phyloP scores from a whole-genome alignment of 2,113 vertebrate genomes.

The Dasyornis broadbenti region DNA sequence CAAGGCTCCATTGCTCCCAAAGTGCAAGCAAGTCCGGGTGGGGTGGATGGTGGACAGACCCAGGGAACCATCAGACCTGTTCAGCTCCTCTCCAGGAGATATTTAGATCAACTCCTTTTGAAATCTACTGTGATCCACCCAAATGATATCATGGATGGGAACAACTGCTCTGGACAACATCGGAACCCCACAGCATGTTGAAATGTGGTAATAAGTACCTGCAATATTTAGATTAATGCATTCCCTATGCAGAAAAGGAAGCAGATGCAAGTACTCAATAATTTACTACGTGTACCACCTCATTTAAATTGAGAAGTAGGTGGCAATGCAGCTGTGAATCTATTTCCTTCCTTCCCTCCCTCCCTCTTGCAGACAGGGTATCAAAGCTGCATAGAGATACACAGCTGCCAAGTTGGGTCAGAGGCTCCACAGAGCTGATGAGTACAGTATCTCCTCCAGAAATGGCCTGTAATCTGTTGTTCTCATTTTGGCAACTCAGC shows the following conservation, averaged over 20 bases:
- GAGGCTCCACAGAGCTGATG: background rate
- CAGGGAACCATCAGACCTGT: background rate
- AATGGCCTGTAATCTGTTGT: background rate
- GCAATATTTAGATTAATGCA: background rate
- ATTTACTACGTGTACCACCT: background rate
- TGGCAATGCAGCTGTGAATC: conserved; percentile 14
- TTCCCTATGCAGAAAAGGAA: background rate
- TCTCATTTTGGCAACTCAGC: background rate
- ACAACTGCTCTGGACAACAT: background rate
- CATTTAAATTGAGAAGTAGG: conserved; percentile 9
- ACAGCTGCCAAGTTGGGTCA: background rate
- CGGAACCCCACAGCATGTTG: background rate
- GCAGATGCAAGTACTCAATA: conserved; percentile 20
- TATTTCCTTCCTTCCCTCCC: background rate
- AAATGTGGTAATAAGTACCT: background rate
- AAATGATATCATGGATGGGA: background rate
- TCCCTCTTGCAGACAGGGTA: background rate
- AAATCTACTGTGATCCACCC: background rate
- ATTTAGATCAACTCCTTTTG: background rate
- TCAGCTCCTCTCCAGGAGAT: background rate
- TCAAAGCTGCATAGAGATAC: background rate
- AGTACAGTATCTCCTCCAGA: background rate
- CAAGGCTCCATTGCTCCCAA: background rate
- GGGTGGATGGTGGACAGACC: background rate
- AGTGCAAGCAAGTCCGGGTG: background rate